Evolutionary conservation across 2,888 invertebrate genomes (phyloP).

Genomic region (Aspidiotus destructor): DNA sequence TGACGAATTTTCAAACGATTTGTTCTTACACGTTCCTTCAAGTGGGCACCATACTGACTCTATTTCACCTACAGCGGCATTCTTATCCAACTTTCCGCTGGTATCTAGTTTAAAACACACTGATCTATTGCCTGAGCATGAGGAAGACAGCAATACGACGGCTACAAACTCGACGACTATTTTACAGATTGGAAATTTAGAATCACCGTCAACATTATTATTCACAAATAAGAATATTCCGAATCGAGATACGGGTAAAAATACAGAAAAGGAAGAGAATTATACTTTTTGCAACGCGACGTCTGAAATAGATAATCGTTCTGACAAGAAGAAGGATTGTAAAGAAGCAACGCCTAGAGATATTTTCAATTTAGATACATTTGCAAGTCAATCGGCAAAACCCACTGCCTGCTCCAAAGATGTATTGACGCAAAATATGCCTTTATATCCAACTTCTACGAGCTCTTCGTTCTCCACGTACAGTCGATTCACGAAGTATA

Average conservation of each 20-base stretch:
- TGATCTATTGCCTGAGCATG: slow-evolving; percentile 47
- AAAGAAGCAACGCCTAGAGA: neutral
- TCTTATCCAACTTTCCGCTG: slow-evolving; percentile 62
- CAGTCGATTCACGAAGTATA: slow-evolving; percentile 24
- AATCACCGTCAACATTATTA: slow-evolving; percentile 34
- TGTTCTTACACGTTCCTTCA: slow-evolving; percentile 50
- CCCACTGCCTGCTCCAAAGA: neutral
- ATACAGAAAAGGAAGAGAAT: neutral
- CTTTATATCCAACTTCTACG: slow-evolving; percentile 18
- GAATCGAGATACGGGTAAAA: slow-evolving; percentile 2
- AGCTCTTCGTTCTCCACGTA: slow-evolving; percentile 15
- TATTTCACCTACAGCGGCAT: slow-evolving; percentile 66
- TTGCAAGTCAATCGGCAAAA: neutral
- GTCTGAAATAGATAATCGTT: neutral
- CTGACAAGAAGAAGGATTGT: neutral
- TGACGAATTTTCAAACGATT: slow-evolving; percentile 49
- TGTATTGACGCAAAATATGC: slow-evolving; percentile 11
- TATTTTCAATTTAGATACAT: neutral
- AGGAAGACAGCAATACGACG: slow-evolving; percentile 41
- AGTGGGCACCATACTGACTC: slow-evolving; percentile 46
- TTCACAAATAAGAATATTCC: slow-evolving; percentile 13
- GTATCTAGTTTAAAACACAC: slow-evolving; percentile 54
- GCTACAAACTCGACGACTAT: slow-evolving; percentile 42
- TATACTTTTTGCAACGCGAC: neutral
- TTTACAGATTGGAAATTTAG: slow-evolving; percentile 44